Percentiles rank a stretch among this genome's conserved stretches.
These are phyloP conservation scores for Zingel zingel DNA, from an alignment of 2,113 vertebrate genomes.

Conservation along the genomic window DNA sequence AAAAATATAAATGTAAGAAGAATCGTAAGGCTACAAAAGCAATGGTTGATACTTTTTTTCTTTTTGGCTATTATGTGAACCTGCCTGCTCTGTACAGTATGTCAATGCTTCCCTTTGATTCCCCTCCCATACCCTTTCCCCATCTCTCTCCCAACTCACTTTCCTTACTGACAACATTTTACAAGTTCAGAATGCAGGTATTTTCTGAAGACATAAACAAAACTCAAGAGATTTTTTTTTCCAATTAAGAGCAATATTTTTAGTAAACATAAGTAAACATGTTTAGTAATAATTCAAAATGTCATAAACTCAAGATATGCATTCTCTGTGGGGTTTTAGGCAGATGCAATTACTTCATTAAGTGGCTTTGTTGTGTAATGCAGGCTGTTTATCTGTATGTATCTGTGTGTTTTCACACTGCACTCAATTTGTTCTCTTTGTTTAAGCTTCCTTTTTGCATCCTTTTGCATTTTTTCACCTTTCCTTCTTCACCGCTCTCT, in stretches of 20 bases:
- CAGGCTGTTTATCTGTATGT: conserved; percentile 35
- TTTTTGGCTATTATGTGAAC: conserved; percentile 83
- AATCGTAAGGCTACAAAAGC: conserved; percentile 90
- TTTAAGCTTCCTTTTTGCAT: conserved; percentile 44
- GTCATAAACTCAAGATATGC: neutral
- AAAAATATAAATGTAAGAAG: conserved; percentile 7
- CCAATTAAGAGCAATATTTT: neutral
- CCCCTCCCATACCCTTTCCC: conserved; percentile 61
- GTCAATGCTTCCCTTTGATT: conserved; percentile 71
- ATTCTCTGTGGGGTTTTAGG: conserved; percentile 27
- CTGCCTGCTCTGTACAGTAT: conserved; percentile 81
- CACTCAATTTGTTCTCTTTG: conserved; percentile 53
- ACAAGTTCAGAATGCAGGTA: neutral
- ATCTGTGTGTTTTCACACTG: conserved; percentile 33
- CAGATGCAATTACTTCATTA: conserved; percentile 31
- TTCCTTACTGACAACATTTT: conserved; percentile 50
- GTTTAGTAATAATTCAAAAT: conserved; percentile 20
- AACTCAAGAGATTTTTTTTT: neutral
- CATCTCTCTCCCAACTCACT: conserved; percentile 64
- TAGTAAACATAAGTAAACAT: neutral
- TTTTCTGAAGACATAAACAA: conserved; percentile 25
- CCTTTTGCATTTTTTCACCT: conserved; percentile 25
- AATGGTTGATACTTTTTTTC: conserved; percentile 83
- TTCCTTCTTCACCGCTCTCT: conserved; percentile 52
- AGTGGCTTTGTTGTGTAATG: conserved; percentile 46